Evolutionary conservation across 1,140 invertebrate species (phyloP), one percentile per base, ranked within the genome.

Genomic region (Caenorhabditis latens): DNA sequence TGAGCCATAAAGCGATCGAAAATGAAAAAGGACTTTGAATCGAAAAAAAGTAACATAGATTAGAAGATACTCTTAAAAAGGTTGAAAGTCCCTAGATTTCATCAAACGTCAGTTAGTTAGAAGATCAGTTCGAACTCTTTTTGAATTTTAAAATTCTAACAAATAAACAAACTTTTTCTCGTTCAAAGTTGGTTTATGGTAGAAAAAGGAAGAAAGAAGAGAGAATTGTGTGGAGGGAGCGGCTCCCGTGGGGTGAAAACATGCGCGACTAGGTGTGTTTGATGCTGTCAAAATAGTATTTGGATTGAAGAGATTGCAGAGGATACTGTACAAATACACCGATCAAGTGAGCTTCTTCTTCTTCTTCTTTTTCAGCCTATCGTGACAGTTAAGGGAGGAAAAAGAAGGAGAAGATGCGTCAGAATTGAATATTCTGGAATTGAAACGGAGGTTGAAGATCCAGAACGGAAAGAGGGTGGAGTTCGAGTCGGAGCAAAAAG

Each of bases 241-340:
- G 61, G 57, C 84, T 65, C 84, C 84, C 61, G 55, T 14, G 13
- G 48, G 79, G 42, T 7, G 40, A 7, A 79, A 79, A 79, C 53
- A 46, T 46, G 71, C 71, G 71, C 46, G 46, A 50, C 71, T 79
- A 79, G 71, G 71, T 79, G 71, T 79, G 71, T 79, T 79, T 79
- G 71, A 79, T 79, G 40, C 71, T 19, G 21, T 32, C 8, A 14
- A 79, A 42, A 50, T 42, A 79, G 46, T 50, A 24, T 53, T 6
- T 50, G 46, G 43, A 79, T 79, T 53, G 43, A 79, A 50, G 71
- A 79, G 46, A 79, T 4, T 16, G 7, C 65, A 71, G 71, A 21
- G 46, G 46, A 50, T 79, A 79, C 71, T 79, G 71, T 79, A 79
- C 71, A 79, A 79, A 79, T 50, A 79, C 71, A 79, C 2, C 46